These are phyloP conservation scores for Cettia cetti DNA, from an alignment of 2,113 vertebrate species.

Conservation along the genomic window DNA sequence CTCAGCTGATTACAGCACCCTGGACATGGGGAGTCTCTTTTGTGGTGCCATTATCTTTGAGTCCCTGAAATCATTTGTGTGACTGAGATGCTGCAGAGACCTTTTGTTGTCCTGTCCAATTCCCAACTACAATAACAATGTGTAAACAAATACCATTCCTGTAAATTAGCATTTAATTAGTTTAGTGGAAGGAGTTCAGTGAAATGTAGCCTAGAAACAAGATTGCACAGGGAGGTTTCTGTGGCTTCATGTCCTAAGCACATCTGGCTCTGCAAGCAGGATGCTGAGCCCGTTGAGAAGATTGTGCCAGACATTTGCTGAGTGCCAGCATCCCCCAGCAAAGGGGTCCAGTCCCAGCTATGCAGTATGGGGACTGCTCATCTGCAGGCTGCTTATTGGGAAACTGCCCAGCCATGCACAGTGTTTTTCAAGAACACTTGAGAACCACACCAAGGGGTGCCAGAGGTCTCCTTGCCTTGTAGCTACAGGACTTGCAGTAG, in stretches of 20 bases:
- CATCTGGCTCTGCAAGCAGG: neutral
- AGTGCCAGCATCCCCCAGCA: neutral
- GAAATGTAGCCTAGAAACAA: neutral
- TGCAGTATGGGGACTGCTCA: rapidly evolving
- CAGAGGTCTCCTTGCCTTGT: neutral
- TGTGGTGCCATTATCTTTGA: slow-evolving; percentile 24
- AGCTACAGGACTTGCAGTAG: neutral
- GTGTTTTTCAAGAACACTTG: neutral
- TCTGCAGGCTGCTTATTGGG: neutral
- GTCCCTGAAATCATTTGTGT: neutral
- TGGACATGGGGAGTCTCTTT: neutral
- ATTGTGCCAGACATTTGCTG: neutral
- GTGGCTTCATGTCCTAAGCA: neutral
- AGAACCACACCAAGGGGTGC: neutral
- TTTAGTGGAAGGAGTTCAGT: neutral
- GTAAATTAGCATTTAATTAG: slow-evolving; percentile 21
- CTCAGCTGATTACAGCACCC: rapidly evolving
- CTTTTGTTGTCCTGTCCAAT: neutral
- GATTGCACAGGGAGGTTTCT: neutral
- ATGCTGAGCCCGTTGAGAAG: neutral
- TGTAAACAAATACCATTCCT: slow-evolving; percentile 19
- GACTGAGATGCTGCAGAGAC: neutral
- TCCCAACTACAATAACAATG: neutral
- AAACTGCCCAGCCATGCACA: neutral
- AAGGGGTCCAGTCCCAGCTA: neutral